Evolutionary conservation across 1,140 invertebrate species (phyloP).

Genomic region (Hycleus phaleratus): DNA sequence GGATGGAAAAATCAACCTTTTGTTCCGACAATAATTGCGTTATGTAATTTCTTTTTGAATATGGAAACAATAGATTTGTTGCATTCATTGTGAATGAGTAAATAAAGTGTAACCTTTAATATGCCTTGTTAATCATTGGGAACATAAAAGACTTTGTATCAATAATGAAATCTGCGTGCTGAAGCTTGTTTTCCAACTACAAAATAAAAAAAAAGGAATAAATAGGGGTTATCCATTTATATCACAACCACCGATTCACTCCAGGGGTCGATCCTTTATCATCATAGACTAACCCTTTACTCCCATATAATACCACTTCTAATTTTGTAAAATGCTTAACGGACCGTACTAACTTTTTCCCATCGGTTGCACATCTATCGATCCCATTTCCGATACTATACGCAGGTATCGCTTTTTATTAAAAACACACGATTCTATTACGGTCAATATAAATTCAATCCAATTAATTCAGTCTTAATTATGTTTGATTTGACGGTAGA

Average conservation of each 20-base stretch:
- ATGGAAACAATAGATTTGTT: too few species aligned
- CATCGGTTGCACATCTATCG: too few species aligned
- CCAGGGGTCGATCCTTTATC: constrained; percentile 1
- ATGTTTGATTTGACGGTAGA: too few species aligned
- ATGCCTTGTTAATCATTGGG: constrained; percentile 7
- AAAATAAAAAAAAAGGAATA: too few species aligned
- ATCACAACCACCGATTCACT: not conserved
- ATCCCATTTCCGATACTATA: too few species aligned
- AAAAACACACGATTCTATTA: too few species aligned
- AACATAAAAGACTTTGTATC: constrained; percentile 7
- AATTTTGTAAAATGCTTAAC: constrained; percentile 4
- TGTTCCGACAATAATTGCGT: too few species aligned
- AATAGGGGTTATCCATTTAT: constrained; percentile 1
- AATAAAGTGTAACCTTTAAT: constrained; percentile 14
- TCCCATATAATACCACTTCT: constrained; percentile 2
- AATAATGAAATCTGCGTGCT: constrained; percentile 9
- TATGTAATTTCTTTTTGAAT: too few species aligned
- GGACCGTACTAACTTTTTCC: constrained; percentile 1
- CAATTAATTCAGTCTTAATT: too few species aligned
- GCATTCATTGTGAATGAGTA: not conserved
- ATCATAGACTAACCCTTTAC: constrained; percentile 4
- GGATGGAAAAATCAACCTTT: too few species aligned
- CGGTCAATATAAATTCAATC: too few species aligned
- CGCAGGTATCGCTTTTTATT: too few species aligned
- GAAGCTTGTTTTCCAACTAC: constrained; percentile 7